Percentiles rank a stretch among this genome's conserved stretches.
phyloP scores from a whole-genome alignment of 2,888 invertebrate species.

The Deilephila porcellus region DNA sequence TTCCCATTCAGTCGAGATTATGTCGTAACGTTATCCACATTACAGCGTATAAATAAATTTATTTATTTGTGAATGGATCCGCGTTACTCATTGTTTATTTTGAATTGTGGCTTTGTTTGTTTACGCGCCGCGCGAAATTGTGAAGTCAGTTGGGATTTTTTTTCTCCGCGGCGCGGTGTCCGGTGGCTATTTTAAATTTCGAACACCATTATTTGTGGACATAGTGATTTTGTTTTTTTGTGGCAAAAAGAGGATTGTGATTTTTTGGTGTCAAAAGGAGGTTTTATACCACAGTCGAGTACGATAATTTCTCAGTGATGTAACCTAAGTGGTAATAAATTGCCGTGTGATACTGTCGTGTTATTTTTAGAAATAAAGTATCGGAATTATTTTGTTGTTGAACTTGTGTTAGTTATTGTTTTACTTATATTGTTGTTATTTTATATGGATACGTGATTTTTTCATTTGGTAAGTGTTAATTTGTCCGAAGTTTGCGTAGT shows the following conservation, averaged over 20 bases:
- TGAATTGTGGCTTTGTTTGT: conserved; percentile 14
- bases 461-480: conserved; percentile 14
- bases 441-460: neutral
- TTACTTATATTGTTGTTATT: neutral
- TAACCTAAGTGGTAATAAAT: conserved; percentile 4
- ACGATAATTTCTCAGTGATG: conserved; percentile 17
- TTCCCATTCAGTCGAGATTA: conserved; percentile 61
- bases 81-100: conserved; percentile 29
- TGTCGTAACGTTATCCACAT: conserved; percentile 46
- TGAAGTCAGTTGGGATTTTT: conserved; percentile 20
- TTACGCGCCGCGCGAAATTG: conserved; percentile 5
- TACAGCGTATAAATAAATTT: conserved; percentile 36
- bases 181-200: conserved; percentile 13
- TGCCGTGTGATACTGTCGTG: conserved; percentile 9
- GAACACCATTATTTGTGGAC: conserved; percentile 1
- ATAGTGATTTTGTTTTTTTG: neutral
- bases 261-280: neutral
- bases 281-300: neutral
- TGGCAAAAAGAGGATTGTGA: neutral
- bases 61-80: conserved; percentile 32
- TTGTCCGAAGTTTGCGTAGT: neutral
- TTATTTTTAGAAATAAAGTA: conserved; percentile 20
- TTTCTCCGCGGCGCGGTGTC: conserved; percentile 1
- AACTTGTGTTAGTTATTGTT: conserved; percentile 9
- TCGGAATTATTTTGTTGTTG: conserved; percentile 15